Base-by-base conservation (phyloP, 2,797 vertebrate species). In the Bufotes viridis region DNA sequence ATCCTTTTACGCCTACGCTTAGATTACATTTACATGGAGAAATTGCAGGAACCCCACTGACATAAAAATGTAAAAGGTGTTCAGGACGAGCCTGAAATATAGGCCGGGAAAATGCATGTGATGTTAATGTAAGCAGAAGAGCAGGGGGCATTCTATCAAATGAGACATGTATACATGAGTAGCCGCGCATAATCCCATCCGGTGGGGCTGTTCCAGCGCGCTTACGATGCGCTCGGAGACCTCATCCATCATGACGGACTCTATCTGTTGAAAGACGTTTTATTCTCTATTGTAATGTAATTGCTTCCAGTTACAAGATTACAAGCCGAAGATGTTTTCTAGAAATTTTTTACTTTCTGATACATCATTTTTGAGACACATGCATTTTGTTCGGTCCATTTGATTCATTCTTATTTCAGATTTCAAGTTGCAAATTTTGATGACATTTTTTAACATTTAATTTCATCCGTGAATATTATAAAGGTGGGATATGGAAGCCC, bases 171-270 rank as follows among this genome's bases (percentile, higher is more conserved):
- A 26, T 53, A 17, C 70, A 87, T 82, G 61, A 75, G 72, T 15
- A 51, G 24, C 29, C 13, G 22, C 24, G 20, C 58, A 70, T 22
- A 29, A 58, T 61, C 81, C 55, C 26, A 61, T 87, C 34, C 53
- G n/a, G 29, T 18, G 55, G 29, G 57, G 49, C 58, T 12, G 20
- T 26, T 42, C 20, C 78, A 17, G 51, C 24, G 63, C 29, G 57
- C 14, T 24, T 26, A 34, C 42, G 9, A 22, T 51, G 53, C 58
- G 57, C 34, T 58, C 51, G 60, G 29, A 24, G 53, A 22, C 53
- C 67, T 78, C 58, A 87, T 87, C 57, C 55, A 76, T 87, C 86
- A 87, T 61, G 76, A 76, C 53, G 34, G 24, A 67, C 67, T 65
- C 42, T 76, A 61, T 76, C 72, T 34, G 7, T n/a, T 29, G 3